Evolutionary conservation across 2,888 invertebrate genomes (phyloP), one percentile per base, ranked within the genome.

Genomic region (Galeruca laticollis): DNA sequence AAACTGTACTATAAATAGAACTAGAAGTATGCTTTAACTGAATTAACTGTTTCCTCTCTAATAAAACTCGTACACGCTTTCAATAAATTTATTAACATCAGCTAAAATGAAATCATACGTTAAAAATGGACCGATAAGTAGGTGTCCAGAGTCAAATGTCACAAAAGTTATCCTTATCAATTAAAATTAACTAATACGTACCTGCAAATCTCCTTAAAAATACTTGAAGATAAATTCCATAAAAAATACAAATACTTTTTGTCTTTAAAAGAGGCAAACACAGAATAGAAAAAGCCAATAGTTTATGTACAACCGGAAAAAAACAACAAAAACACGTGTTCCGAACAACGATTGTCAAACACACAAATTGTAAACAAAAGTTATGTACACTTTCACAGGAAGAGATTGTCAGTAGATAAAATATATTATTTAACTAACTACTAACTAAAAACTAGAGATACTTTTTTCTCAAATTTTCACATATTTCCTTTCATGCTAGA

Each of bases 391-490:
- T 31, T 57, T 9, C 56, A 57, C 13, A 13, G 10, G 35, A 11
- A 57, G n/a, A 18, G 9, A 15, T 11, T 35, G 20, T n/a, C 54
- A 20, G 9, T 33, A 18, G 33, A 18, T 33, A 33, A 2, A 8
- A 31, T 9, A 35, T 1, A 57, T 43, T 49, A 49, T 26, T 57
- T n/a, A 20, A 65, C 33, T 57, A 54, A 65, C 65, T 65, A 62
- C 52, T 18, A 62, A 62, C 35, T 35, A 52, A 59, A 49, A 59
- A 57, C 37, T 64, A 64, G 18, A 26, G 2, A 43, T 20, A 9
- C 11, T 21, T 62, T 54, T 37, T 26, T 18, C 4, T 31, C 47
- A 61, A 54, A 68, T 57, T 63, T 70, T 73, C 69, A 70, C 71
- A 73, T 73, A 57, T 70, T 59, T 57, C 60, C 66, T 59, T 31